A percentile compares a stretch with the other conserved stretches of the same genome.
These are phyloP conservation scores for Heteromyza rotundicornis DNA, from an alignment of 2,888 invertebrate species.

Conservation along the genomic window DNA sequence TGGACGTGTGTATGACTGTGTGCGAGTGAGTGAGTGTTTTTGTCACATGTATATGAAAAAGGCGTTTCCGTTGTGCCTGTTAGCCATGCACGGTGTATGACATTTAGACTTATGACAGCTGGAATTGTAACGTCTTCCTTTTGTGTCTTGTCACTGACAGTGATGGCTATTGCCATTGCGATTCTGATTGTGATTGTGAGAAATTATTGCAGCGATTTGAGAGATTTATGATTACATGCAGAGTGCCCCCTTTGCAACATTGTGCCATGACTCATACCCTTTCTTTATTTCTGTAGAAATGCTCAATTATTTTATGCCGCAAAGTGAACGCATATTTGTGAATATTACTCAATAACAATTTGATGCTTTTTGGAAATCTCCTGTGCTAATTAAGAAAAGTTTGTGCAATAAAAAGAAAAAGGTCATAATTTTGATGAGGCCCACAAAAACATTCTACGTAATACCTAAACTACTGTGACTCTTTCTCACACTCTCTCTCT, in stretches of 20 bases:
- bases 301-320: neutral
- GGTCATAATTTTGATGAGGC: too few species aligned
- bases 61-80: neutral
- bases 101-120: neutral
- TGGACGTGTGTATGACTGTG: too few species aligned
- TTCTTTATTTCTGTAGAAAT: neutral
- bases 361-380: too few species aligned
- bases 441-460: too few species aligned
- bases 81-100: too few species aligned
- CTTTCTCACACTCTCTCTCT: too few species aligned
- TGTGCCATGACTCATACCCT: neutral
- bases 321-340: too few species aligned
- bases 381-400: too few species aligned
- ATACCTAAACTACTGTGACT: too few species aligned
- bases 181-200: neutral
- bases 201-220: neutral
- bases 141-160: neutral
- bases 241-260: neutral
- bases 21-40: neutral
- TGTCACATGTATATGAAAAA: neutral
- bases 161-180: neutral
- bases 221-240: neutral
- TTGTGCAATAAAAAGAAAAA: too few species aligned
- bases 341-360: too few species aligned
- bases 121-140: neutral